Conservation (phyloP, 92 coral and sea anemone species). For the Bergia sp. region DNA sequence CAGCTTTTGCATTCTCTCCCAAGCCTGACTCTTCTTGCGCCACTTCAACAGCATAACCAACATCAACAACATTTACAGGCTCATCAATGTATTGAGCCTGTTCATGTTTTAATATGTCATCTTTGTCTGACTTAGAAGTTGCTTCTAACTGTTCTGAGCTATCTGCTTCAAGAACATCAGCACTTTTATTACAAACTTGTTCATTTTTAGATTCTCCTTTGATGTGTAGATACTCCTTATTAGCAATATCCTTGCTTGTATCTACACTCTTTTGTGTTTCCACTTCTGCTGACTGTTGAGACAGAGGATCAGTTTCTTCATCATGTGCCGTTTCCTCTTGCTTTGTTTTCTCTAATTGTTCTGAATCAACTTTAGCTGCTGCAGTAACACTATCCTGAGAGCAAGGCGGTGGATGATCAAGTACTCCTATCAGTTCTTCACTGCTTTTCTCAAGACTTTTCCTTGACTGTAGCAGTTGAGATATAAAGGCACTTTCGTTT, state of each 20-base stretch:
- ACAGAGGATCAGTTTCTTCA: neutral
- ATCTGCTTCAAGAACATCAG: neutral
- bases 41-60: neutral
- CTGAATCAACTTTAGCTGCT: neutral
- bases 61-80: neutral
- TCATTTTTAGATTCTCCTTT: neutral
- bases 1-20: neutral
- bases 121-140: neutral
- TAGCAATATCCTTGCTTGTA: neutral
- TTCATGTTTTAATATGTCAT: neutral
- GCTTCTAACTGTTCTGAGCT: neutral
- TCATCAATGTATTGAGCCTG: neutral
- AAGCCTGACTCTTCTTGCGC: neutral
- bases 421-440: neutral
- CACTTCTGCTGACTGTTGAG: neutral
- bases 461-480: neutral
- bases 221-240: neutral
- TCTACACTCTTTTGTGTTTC: neutral
- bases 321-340: neutral
- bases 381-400: neutral
- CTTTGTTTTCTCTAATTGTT: constrained; percentile 3
- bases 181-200: neutral
- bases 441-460: neutral
- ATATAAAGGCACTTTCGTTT: neutral
- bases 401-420: neutral